Conservation (phyloP, 1,140 invertebrate species). For the Eriosoma lanigerum region DNA sequence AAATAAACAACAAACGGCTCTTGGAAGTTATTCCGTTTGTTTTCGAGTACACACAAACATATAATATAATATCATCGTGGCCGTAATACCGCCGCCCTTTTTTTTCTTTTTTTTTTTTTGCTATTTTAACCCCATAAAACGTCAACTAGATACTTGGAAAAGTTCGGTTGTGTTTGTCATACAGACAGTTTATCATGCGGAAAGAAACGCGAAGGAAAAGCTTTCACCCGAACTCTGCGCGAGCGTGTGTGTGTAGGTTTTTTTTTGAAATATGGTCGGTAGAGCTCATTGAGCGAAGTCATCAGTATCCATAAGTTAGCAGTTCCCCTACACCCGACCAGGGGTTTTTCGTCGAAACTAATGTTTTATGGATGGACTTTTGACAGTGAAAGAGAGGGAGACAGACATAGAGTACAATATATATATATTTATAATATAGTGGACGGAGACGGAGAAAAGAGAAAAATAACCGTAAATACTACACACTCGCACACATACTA, state of each 20-base stretch:
- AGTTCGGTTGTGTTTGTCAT: constrained; percentile 41
- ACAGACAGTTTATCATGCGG: constrained; percentile 48
- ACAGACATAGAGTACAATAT: too few species aligned
- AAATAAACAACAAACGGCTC: constrained; percentile 18
- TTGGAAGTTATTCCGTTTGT: constrained; percentile 15
- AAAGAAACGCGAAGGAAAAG: constrained; percentile 47
- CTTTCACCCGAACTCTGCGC: constrained; percentile 25
- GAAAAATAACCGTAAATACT: constrained; percentile 47
- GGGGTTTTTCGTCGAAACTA: constrained; percentile 50
- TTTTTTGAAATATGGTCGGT: constrained; percentile 48
- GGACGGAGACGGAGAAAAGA: neutral
- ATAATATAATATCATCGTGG: neutral
- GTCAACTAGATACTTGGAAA: constrained; percentile 41
- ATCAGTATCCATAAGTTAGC: constrained; percentile 56
- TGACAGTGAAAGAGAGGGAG: neutral
- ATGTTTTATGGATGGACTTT: constrained; percentile 54
- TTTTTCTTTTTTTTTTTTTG: too few species aligned
- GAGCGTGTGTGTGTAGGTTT: neutral
- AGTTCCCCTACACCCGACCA: constrained; percentile 43
- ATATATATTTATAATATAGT: too few species aligned
- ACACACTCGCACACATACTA: neutral
- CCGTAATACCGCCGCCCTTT: neutral
- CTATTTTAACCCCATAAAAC: constrained; percentile 48
- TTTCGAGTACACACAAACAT: neutral
- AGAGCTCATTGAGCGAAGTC: constrained; percentile 54